Evolutionary conservation across 2,797 vertebrate species (phyloP).

Genomic region (Scomberomorus guttatus): DNA sequence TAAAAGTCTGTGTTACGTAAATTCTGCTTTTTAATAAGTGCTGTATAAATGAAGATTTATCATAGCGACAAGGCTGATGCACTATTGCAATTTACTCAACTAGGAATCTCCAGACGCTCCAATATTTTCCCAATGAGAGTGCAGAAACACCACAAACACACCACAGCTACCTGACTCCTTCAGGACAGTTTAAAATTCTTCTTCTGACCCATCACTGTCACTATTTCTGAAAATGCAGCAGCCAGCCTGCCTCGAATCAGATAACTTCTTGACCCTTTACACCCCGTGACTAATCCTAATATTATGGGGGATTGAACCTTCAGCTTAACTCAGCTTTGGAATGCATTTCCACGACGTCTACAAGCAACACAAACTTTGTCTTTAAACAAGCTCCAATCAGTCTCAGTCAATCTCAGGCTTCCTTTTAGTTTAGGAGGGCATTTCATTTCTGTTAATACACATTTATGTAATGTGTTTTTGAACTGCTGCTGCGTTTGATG

Average conservation of each 20-base stretch:
- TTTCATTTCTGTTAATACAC: background rate
- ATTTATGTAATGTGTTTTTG: background rate
- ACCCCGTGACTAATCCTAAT: conserved; percentile 32
- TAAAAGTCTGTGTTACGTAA: no score
- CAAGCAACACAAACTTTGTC: background rate
- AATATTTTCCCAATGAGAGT: background rate
- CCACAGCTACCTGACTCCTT: no score
- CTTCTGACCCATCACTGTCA: conserved; percentile 6
- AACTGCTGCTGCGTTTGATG: background rate
- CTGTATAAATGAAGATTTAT: background rate
- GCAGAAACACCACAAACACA: no score
- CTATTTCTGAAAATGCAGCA: conserved; percentile 16
- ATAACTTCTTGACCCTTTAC: conserved; percentile 46
- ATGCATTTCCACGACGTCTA: conserved; percentile 35
- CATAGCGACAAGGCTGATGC: no score
- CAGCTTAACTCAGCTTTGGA: conserved; percentile 15
- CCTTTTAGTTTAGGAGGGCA: conserved; percentile 1
- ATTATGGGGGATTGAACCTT: background rate
- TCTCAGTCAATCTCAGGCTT: no score
- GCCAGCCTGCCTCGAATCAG: conserved; percentile 24
- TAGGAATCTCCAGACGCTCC: background rate
- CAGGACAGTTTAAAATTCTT: background rate
- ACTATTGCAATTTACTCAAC: no score
- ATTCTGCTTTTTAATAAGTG: background rate
- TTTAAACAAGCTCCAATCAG: background rate